Conservation (phyloP, 2,888 invertebrate genomes). For the Tetragonisca angustula region DNA sequence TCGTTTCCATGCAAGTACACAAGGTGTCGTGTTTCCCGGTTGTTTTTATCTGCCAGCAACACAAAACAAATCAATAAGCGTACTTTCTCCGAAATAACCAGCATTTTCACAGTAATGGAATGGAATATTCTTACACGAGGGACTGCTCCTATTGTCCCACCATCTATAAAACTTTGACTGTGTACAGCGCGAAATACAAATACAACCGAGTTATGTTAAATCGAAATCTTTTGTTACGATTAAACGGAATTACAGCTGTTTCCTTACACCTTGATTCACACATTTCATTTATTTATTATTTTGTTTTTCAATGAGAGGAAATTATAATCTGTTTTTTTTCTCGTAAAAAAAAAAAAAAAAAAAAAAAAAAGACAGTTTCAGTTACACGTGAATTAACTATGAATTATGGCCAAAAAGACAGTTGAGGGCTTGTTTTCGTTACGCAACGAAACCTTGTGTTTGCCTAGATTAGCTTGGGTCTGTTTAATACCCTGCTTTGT, state of each 20-base stretch:
- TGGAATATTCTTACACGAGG: neutral
- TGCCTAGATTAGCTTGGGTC: constrained; percentile 47
- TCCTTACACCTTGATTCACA: no score
- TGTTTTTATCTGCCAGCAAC: constrained; percentile 69
- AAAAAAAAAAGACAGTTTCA: neutral
- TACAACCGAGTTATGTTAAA: no score
- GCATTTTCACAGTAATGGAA: neutral
- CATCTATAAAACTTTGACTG: no score
- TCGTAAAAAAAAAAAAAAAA: neutral
- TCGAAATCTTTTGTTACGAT: no score
- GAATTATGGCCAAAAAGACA: constrained; percentile 36
- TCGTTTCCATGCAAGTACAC: constrained; percentile 34
- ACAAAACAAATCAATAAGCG: constrained; percentile 49
- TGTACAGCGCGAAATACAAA: no score
- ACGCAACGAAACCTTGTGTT: constrained; percentile 42
- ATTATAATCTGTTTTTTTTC: neutral
- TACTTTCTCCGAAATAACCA: constrained; percentile 21
- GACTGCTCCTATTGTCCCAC: neutral
- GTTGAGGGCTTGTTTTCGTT: constrained; percentile 62
- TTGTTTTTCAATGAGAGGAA: no score
- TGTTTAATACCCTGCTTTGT: constrained; percentile 59
- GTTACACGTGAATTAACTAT: constrained; percentile 16
- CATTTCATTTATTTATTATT: no score
- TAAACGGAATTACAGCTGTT: no score
- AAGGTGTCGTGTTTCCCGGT: constrained; percentile 74